Base-by-base conservation (phyloP, 2,888 invertebrate genomes). In the Hydraecia micacea region DNA sequence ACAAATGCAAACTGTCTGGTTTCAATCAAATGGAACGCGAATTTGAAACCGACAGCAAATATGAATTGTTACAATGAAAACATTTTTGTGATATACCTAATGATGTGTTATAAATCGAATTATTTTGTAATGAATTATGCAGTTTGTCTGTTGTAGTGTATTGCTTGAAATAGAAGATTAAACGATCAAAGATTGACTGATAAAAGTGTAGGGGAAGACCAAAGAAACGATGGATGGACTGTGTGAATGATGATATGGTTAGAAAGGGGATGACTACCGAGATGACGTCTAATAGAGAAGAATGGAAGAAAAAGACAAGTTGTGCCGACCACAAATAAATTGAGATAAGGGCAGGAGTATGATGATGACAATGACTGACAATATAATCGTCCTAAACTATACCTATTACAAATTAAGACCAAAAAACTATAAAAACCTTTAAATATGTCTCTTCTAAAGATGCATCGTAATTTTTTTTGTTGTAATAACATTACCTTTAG, bases 1-100 rank as follows among this genome's bases (percentile, higher is more conserved):
- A n/a, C 21, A 39, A 78, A 55, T 55, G 62, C 36, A 42, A 46
- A 52, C 39, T 32, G 78, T n/a, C 80, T 80, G 80, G 80, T 80
- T 79, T 65, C 25, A 72, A 79, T 80, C 73, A 46, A 25, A n/a
- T 25, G 21, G 21, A 36, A 55, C 46, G 25, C 36, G 36, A n/a
- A 42, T 55, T 63, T 28, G 71, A 79, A 79, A 78, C 13, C 36
- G 46, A 36, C 25, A 55, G 28, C 62, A 55, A 55, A 63, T 79
- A 55, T 66, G 39, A 39, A 66, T 28, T n/a, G 52, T 42, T 49
- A 32, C 36, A 28, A 49, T 49, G 13, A 39, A 77, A 67, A 46
- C 42, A 36, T 21, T 65, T 46, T 2, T 5, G 6, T 32, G 25
- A 4, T 25, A 9, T 32, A 60, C 7, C 28, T 2, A 18, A 15